phyloP scores from a whole-genome alignment of 1,140 invertebrate species.

The Gryllus bimaculatus region DNA sequence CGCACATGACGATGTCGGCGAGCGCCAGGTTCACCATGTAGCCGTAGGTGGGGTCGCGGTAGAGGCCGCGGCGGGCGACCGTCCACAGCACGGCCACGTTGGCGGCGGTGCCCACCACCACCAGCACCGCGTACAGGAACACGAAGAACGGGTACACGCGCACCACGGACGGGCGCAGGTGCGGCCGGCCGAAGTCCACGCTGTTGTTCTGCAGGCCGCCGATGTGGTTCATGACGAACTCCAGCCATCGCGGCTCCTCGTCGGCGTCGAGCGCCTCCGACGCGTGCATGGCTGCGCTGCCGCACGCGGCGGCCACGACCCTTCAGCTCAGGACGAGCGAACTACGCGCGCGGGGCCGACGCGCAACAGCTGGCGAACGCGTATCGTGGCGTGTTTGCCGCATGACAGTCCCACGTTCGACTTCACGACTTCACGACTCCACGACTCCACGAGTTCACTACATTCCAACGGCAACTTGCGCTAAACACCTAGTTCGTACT shows the following conservation, averaged over 20 bases:
- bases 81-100: constrained; percentile 51
- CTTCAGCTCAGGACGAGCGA: no score
- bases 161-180: constrained; percentile 37
- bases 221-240: neutral
- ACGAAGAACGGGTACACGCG: constrained; percentile 53
- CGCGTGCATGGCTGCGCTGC: neutral
- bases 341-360: no score
- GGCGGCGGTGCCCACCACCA: constrained; percentile 43
- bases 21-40: constrained; percentile 58
- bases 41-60: constrained; percentile 52
- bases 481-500: no score
- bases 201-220: neutral
- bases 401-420: no score
- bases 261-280: neutral
- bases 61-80: constrained; percentile 47
- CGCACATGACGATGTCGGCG: constrained; percentile 56
- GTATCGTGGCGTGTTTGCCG: no score
- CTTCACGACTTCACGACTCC: no score
- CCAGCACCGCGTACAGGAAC: constrained; percentile 49
- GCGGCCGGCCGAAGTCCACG: constrained; percentile 35
- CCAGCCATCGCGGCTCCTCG: neutral
- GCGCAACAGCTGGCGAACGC: no score
- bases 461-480: no score
- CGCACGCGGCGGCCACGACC: no score
- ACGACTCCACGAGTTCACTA: no score